phyloP scores from a whole-genome alignment of 2,797 vertebrate genomes.

The Clarias platycephalus region DNA sequence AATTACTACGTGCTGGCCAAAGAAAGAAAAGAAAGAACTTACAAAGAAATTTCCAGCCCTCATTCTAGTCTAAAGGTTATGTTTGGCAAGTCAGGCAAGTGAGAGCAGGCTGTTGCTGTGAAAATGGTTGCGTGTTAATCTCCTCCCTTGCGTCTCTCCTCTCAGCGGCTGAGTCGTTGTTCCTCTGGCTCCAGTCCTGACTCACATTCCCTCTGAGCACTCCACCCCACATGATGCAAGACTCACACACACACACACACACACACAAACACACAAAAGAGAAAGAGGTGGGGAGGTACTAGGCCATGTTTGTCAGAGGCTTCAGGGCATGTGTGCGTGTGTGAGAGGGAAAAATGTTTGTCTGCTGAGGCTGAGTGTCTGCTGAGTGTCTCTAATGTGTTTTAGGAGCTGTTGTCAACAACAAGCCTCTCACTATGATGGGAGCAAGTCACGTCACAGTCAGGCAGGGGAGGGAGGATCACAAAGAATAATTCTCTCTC shows the following conservation, averaged over 20 bases:
- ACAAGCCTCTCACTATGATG: constrained; percentile 41
- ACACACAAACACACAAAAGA: not conserved
- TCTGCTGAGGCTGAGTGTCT: constrained; percentile 43
- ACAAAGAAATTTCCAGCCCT: not conserved
- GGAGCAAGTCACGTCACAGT: constrained; percentile 32
- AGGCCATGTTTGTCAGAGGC: constrained; percentile 42
- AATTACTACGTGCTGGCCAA: not conserved
- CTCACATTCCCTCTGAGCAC: constrained; percentile 51
- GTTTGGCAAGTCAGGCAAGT: constrained; percentile 7
- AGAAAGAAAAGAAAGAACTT: constrained; percentile 50
- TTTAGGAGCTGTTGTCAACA: constrained; percentile 49
- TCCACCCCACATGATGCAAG: constrained; percentile 53
- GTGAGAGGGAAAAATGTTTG: constrained; percentile 28
- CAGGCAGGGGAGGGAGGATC: constrained; percentile 1
- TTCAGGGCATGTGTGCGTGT: constrained; percentile 42
- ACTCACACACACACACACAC: not conserved
- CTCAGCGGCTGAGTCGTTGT: constrained; percentile 23
- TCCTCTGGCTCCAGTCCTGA: constrained; percentile 35
- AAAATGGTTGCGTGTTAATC: constrained; percentile 46
- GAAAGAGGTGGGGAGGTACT: constrained; percentile 26
- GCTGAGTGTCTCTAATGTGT: constrained; percentile 38
- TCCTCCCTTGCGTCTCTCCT: constrained; percentile 47
- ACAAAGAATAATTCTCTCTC: constrained; percentile 6
- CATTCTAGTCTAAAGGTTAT: constrained; percentile 13
- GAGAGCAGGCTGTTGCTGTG: constrained; percentile 35